Conservation (phyloP, 2,113 vertebrate species). For the Ammospiza nelsoni region DNA sequence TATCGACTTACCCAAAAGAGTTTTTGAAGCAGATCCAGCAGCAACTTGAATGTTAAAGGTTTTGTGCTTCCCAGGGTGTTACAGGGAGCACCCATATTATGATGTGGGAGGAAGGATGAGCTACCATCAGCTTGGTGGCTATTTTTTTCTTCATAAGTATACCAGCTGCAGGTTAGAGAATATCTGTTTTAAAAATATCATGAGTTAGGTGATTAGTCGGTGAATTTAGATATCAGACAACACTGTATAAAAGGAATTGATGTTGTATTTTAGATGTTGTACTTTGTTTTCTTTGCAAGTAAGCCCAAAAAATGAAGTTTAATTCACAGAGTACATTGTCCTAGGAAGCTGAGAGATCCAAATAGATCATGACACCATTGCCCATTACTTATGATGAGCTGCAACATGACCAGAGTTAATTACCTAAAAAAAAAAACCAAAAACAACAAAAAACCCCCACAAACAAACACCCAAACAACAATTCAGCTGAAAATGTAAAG, state of each 20-base stretch:
- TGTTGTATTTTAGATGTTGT: not conserved
- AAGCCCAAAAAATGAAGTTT: not conserved
- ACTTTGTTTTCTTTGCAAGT: not conserved
- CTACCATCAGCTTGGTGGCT: accelerated
- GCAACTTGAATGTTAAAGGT: not conserved
- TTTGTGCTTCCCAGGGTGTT: not conserved
- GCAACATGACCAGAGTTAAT: accelerated
- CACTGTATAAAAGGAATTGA: not conserved
- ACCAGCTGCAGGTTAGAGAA: not conserved
- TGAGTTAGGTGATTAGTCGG: not conserved
- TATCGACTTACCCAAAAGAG: not conserved
- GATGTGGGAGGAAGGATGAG: not conserved
- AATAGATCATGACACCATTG: not conserved
- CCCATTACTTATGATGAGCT: not conserved
- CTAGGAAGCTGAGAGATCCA: not conserved
- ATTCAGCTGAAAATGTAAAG: not conserved
- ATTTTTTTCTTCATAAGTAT: not conserved
- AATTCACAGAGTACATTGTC: not conserved
- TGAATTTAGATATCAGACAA: not conserved
- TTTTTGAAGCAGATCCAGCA: not conserved
- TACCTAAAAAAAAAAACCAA: not conserved
- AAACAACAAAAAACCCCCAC: no score
- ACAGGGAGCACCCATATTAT: not conserved
- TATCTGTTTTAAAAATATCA: not conserved
- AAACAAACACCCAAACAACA: not conserved